Percentiles rank a stretch among this genome's conserved stretches.
Evolutionary conservation across 2,888 invertebrate species (phyloP).

Genomic region (Eumacrocentrus americanus): DNA sequence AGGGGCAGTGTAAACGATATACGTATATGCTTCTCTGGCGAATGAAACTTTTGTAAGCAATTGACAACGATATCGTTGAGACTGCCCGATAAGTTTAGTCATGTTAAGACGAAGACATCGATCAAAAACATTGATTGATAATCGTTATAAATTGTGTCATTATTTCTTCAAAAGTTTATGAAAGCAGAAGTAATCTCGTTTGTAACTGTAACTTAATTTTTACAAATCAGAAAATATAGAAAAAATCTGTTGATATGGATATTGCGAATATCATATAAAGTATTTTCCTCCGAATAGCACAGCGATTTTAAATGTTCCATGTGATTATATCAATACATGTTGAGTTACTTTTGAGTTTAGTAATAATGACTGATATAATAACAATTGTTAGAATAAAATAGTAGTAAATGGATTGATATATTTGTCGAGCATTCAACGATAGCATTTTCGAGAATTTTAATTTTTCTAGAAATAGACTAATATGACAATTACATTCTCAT

Average conservation of each 20-base stretch:
- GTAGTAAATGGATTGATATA: not conserved
- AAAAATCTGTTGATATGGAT: too few species aligned
- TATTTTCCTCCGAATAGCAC: too few species aligned
- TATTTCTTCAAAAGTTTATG: too few species aligned
- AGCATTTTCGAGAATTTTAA: not conserved
- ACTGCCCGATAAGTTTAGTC: conserved; percentile 47
- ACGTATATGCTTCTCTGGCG: conserved; percentile 32
- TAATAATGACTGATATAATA: not conserved
- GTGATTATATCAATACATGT: conserved; percentile 24
- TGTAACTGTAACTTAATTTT: too few species aligned
- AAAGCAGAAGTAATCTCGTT: too few species aligned
- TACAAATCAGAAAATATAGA: too few species aligned
- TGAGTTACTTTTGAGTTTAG: not conserved
- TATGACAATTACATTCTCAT: not conserved
- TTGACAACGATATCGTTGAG: conserved; percentile 46
- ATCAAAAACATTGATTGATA: too few species aligned
- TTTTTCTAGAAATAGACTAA: not conserved
- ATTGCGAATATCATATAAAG: too few species aligned
- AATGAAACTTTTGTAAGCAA: conserved; percentile 22
- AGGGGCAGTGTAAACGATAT: conserved; percentile 54
- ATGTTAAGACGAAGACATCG: conserved; percentile 45
- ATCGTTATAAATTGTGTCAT: conserved; percentile 1
- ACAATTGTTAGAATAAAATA: not conserved
- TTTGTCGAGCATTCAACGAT: conserved; percentile 6
- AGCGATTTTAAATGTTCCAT: too few species aligned